Percentiles rank a stretch among this genome's conserved stretches.
These are phyloP conservation scores for Hemibagrus wyckioides DNA, from an alignment of 2,113 vertebrate genomes.

Conservation along the genomic window DNA sequence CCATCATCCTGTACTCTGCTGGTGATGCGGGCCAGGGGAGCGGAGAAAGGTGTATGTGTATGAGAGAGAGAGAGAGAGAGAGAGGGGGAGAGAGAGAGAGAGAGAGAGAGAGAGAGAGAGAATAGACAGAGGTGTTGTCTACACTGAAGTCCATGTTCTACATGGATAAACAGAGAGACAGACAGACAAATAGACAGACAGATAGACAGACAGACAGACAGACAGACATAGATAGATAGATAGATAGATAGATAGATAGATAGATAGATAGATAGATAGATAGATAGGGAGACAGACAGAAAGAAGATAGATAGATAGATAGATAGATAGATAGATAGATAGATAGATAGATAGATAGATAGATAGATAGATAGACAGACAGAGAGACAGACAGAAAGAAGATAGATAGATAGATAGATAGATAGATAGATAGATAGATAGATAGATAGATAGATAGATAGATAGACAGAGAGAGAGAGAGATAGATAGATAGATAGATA, in stretches of 20 bases:
- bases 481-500: no score
- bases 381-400: no score
- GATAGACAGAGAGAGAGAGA: neutral
- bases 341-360: no score
- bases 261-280: neutral
- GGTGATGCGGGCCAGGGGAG: constrained; percentile 64
- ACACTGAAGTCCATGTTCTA: neutral
- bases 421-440: neutral
- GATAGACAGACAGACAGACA: no score
- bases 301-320: neutral
- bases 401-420: neutral
- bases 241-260: neutral
- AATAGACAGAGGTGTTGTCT: neutral
- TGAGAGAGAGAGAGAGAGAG: constrained; percentile 42
- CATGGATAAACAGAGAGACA: neutral
- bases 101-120: neutral
- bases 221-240: no score
- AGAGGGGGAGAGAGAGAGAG: constrained; percentile 26
- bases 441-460: no score
- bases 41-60: constrained; percentile 49
- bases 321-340: neutral
- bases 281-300: neutral
- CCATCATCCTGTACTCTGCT: constrained; percentile 68
- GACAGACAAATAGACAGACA: neutral
- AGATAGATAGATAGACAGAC: no score